Base-by-base conservation (phyloP, 2,888 invertebrate genomes). In the Tuta absoluta region DNA sequence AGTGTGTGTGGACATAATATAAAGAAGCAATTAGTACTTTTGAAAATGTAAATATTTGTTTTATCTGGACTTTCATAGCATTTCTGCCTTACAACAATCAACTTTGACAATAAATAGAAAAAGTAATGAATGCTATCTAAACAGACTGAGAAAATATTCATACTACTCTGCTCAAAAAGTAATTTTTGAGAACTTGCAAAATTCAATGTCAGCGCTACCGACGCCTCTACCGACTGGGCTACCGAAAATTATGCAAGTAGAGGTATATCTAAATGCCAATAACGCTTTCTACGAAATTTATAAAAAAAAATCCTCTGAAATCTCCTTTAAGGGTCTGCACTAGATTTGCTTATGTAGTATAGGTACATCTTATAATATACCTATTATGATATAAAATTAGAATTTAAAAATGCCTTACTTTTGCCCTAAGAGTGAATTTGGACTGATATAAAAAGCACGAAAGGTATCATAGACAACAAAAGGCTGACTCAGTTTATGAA, bases 381-480 rank as follows among this genome's bases (percentile, higher is more conserved):
- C 0, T 53, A 24, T 24, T 53, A 56, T 28, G 10, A 56, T 28
- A 56, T n/a, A 5, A 33, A 24, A 28, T 21, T 51, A 48, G 23
- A 56, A n/a, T 28, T 12, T 28, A 56, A 56, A 56, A 24, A 5
- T 33, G 56, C 56, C 56, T 56, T 56, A 56, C 56, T 11, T 56
- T 24, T 33, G 56, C 24, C 23, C 23, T 56, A 28, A 56, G 56
- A 56, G 7, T 24, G 12, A 21, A 24, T 56, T 53, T 56, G 56
- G 21, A 56, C n/a, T 28, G 56, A 56, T 24, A 14, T 23, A 17
- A 28, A 21, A 24, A 53, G 53, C 14, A 19, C 19, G 23, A 24
- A 23, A 14, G 2, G 14, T 53, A 17, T 49, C 33, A 33, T n/a
- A n/a, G n/a, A n/a, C n/a, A n/a, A n/a, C n/a, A n/a, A n/a, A n/a